phyloP scores from a whole-genome alignment of 2,888 invertebrate genomes.

The Rhimphoctona megacephalus region DNA sequence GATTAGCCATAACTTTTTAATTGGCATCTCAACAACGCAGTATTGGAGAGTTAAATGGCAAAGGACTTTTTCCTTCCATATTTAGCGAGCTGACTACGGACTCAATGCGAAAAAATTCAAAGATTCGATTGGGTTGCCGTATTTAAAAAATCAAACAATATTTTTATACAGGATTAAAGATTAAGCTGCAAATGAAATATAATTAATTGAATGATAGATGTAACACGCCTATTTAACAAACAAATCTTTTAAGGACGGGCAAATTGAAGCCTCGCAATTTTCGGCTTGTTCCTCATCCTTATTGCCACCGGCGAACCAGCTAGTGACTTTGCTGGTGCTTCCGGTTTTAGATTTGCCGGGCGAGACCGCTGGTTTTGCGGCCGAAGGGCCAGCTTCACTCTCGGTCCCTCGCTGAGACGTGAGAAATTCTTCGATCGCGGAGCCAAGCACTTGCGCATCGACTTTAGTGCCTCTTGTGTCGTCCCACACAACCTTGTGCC shows the following conservation, averaged over 20 bases:
- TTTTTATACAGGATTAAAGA: not conserved
- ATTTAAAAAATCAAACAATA: not conserved
- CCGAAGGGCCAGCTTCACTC: conserved; percentile 79
- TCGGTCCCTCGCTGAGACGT: conserved; percentile 87
- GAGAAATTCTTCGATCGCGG: conserved; percentile 93
- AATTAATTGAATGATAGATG: too few relatives aligned
- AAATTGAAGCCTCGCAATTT: conserved; percentile 92
- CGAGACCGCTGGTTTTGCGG: conserved; percentile 81
- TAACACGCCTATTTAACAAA: conserved; percentile 90
- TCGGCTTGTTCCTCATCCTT: conserved; percentile 90
- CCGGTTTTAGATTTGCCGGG: conserved; percentile 81
- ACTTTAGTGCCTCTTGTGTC: conserved; percentile 91
- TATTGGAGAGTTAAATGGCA: too few relatives aligned
- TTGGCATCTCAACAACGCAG: too few relatives aligned
- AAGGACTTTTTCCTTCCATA: too few relatives aligned
- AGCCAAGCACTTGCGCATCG: conserved; percentile 91
- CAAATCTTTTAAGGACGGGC: conserved; percentile 93
- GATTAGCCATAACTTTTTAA: too few relatives aligned
- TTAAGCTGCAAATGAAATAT: not conserved
- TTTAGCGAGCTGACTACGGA: too few relatives aligned
- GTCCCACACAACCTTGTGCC: conserved; percentile 90
- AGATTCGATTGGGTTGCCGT: not conserved
- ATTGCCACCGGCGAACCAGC: conserved; percentile 85
- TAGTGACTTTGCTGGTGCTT: conserved; percentile 77
- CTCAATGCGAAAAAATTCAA: too few relatives aligned